Base-by-base conservation (phyloP, 1,140 invertebrate species). In the Wasmannia auropunctata region DNA sequence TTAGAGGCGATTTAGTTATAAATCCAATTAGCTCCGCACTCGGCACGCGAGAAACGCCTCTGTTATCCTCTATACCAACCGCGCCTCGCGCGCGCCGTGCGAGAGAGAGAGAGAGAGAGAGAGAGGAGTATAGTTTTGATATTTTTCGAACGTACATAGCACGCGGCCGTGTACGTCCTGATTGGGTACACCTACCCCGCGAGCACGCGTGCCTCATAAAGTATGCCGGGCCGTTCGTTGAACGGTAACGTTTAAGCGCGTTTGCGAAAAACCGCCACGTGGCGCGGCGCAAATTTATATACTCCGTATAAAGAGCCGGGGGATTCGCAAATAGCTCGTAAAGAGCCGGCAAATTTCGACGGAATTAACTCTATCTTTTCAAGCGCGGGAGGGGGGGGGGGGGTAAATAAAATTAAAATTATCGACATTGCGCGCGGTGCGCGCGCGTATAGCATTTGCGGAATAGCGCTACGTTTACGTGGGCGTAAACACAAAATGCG, bases 1-100 rank as follows among this genome's bases (percentile, higher is more conserved):
- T 54, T 60, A 25, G n/a, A 37, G n/a, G n/a, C 63, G 87, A 87
- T 87, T 88, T 87, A 85, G 86, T 87, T 90, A 87, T 79, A 88
- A 88, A 88, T 87, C 43, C 85, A 88, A 90, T 90, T 87, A 65
- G 58, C 72, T 74, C 28, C 60, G 8, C 34, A 37, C 69, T 14
- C 34, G 63, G 60, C 43, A 77, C 77, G 72, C 28, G 80, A 62
- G 60, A 63, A 75, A 60, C 14, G 40, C 10, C 37, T n/a, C n/a
- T 46, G 34, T 31, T 49, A 56, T 54, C n/a, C 54, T 34, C 22
- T 25, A n/a, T n/a, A 65, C 56, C 43, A n/a, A n/a, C 34, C 43
- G 25, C 34, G 54, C 58, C 19, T 75, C 65, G 54, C 56, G 5
- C 16, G 43, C 37, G 14, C n/a, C 7, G 43, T 31, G 37, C 22